Base-by-base conservation (phyloP, 1,140 invertebrate species). In the Araneus ventricosus region DNA sequence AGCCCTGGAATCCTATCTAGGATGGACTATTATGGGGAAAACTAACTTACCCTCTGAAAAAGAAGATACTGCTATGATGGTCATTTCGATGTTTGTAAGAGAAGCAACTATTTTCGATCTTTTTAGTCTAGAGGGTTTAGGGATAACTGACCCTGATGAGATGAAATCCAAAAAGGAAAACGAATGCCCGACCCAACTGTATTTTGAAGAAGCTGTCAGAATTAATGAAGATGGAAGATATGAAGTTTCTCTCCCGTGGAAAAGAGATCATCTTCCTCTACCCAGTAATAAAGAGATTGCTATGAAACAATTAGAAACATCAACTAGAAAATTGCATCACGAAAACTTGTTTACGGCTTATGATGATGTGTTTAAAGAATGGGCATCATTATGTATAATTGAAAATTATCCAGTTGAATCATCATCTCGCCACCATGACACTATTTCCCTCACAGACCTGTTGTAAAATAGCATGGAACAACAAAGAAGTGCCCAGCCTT, bases 401-500 rank as follows among this genome's bases (percentile, higher is more conserved):
- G 61, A 88, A 70, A 24, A 70, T 27, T 27, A 52, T 5, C 30
- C 85, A 37, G 14, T 52, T 84, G 85, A 88, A 14, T 4, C 24
- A 52, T 8, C n/a, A 39, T 70, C 4, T 6, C 1, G 14, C 27
- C 14, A 52, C 6, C 10, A 14, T 75, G n/a, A 79, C 67, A 57
- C 37, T 89, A 75, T 82, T 39, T 82, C 1, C 27, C 89, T 4
- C 34, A 39, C 57, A 59, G 89, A 82, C 27, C 75, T 17, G 45
- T 90, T 4, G n/a, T 80, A 6, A 57, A 89, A 70, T 27, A 91
- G 14, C 94, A 92, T 41, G 1, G n/a, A 3, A 94, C 94, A 5
- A 94, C 94, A 39, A 94, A 93, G 30, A 67, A 94, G 0, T 39
- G 94, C 20, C 94, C 94, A 27, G 94, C 94, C 20, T 95, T 94